phyloP scores from a whole-genome alignment of 2,113 vertebrate species.

The Epinephelus cyanopodus region DNA sequence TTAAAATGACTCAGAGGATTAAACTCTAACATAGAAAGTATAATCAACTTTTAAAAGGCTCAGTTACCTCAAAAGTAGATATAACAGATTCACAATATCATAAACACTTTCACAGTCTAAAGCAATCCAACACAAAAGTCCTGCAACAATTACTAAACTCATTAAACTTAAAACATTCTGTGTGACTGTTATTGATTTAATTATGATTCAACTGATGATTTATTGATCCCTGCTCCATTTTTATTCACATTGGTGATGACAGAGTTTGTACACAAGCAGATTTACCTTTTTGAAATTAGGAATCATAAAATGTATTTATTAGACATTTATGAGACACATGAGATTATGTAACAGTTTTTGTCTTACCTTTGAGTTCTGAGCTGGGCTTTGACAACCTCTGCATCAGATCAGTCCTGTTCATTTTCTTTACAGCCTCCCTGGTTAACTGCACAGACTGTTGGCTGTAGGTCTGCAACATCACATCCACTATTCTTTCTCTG shows the following conservation, averaged over 20 bases:
- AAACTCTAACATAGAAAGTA: not conserved
- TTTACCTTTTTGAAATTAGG: too few relatives aligned
- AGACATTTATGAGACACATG: too few relatives aligned
- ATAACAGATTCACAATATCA: not conserved
- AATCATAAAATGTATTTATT: too few relatives aligned
- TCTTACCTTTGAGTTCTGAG: slow-evolving; percentile 1
- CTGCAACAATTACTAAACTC: not conserved
- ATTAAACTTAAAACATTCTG: too few relatives aligned
- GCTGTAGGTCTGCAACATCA: not conserved
- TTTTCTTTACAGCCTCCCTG: slow-evolving; percentile 1
- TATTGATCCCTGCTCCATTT: not conserved
- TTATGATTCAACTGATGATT: not conserved
- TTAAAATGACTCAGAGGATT: too few relatives aligned
- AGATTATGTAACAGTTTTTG: not conserved
- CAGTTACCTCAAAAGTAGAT: not conserved
- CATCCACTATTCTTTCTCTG: too few relatives aligned
- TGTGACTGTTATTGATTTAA: not conserved
- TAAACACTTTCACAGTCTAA: too few relatives aligned
- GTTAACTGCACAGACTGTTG: slow-evolving; percentile 1
- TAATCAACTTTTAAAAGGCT: too few relatives aligned
- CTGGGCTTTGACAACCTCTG: not conserved
- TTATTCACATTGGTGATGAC: too few relatives aligned
- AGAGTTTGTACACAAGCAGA: too few relatives aligned
- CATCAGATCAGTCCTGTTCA: slow-evolving; percentile 28
- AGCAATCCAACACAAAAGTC: not conserved